Evolutionary conservation across 2,888 invertebrate genomes (phyloP), one percentile per base, ranked within the genome.

Genomic region (Nomada goodeniana): DNA sequence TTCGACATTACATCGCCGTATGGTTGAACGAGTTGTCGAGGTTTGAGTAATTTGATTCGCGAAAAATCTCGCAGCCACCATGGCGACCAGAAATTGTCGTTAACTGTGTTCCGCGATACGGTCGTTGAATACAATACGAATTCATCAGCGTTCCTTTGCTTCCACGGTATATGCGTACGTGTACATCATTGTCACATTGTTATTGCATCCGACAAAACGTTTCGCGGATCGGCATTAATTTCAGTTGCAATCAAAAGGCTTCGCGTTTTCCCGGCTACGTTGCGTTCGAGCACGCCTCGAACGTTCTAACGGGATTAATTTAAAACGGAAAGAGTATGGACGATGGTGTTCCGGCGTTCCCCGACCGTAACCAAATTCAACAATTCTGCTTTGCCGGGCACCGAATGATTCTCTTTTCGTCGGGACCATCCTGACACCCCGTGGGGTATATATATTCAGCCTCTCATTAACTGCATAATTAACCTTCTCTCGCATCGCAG

Each of bases 391-490:
- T 53, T 23, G 36, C 36, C 57, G 67, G 59, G 75, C 29, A 60
- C 47, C 70, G 36, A 63, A 76, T 67, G 82, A 76, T 82, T 68
- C 76, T 82, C 86, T 83, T 76, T 77, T 80, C 72, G 61, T 23
- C 80, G 74, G 75, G 60, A 29, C 75, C 55, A 61, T 77, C 83
- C 65, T 73, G 68, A 76, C 76, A 69, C 78, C 76, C 76, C 55
- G 64, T 78, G 52, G 79, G 75, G 74, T 83, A 68, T 81, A 79
- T 85, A 83, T 86, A 87, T 84, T 89, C 90, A 89, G 86, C 88
- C 88, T 91, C 92, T 92, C 92, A 92, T 92, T 93, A 93, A 89
- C 92, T 89, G 90, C 89, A 90, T 92, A 92, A 93, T 93, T 92
- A 92, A 92, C 88, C 92, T 91, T 91, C 92, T 92, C 92, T 91